Evolutionary conservation across 2,888 invertebrate species (phyloP), one percentile per base, ranked within the genome.

Genomic region (Limnephilus lunatus): DNA sequence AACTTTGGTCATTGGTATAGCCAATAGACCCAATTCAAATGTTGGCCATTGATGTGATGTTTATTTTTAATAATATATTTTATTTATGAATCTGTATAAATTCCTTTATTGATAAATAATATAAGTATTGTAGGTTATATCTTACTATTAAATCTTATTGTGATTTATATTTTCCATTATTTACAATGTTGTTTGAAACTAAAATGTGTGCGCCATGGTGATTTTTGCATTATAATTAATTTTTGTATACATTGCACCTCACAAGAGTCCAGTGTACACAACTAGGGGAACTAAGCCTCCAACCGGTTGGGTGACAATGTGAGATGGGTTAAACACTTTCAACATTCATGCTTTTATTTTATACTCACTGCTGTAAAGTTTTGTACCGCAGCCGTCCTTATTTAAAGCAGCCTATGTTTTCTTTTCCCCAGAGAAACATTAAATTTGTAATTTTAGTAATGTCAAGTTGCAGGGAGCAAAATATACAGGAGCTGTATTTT

Each of bases 101-200:
- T 83, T 83, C 25, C 68, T 68, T 68, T 68, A 68, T 68, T 68
- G 68, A 83, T 83, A 35, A 83, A 86, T 44, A 86, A 15, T 86
- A 30, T 44, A 86, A 86, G 86, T 86, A 86, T 86, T 86, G 35
- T 86, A 86, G 86, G 39, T 86, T 86, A 85, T 39, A 35, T 86
- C 68, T 68, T 68, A 68, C 25, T 86, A 86, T 44, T 86, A 44
- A 44, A 39, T 39, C 30, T 86, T 86, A n/a, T 39, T 86, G 48
- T 86, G 44, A 86, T 86, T 86, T 35, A 86, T 44, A 86, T 30
- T 44, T 86, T 86, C 86, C 86, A 86, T 86, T 83, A 35, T 83
- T 68, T n/a, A 25, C 9, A n/a, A n/a, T 68, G 68, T 53, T 19
- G 19, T 68, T 44, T 68, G 25, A 68, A 68, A 68, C n/a, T 68